Conservation (phyloP, 1,140 invertebrate genomes). For the Megathymus violae region DNA sequence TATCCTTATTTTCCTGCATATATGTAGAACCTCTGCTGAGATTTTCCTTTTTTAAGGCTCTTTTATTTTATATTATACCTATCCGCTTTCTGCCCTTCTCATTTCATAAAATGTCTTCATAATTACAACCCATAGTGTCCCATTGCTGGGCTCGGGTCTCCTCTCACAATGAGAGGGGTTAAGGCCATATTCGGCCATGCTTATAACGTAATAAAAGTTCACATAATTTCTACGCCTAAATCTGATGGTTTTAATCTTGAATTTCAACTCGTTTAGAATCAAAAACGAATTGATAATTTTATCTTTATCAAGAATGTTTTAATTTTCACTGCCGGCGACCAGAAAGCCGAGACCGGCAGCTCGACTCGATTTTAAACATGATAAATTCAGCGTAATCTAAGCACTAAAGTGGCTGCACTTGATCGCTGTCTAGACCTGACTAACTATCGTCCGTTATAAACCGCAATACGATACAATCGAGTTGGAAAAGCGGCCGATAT, state of each 20-base stretch:
- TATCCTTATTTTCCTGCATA: no score
- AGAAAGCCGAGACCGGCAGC: conserved; percentile 31
- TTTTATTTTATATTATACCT: no score
- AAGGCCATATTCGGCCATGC: no score
- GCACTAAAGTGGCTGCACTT: conserved; percentile 57
- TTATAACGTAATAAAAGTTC: no score
- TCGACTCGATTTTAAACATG: conserved; percentile 45
- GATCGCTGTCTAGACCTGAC: conserved; percentile 59
- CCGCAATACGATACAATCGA: conserved; percentile 68
- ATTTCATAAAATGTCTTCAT: no score
- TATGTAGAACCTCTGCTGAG: no score
- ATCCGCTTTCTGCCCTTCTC: no score
- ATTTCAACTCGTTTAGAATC: conserved; percentile 15
- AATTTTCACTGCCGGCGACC: conserved; percentile 22
- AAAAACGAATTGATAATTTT: conserved; percentile 19
- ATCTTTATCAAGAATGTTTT: conserved; percentile 26
- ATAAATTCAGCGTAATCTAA: conserved; percentile 60
- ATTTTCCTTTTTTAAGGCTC: no score
- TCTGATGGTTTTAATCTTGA: conserved; percentile 15
- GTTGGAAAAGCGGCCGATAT: conserved; percentile 57
- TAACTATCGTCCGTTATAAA: conserved; percentile 58
- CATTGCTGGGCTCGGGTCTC: no score
- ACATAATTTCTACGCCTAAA: conserved; percentile 18
- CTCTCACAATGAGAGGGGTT: no score
- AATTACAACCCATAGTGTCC: no score